Percentiles rank a stretch among this genome's conserved stretches.
phyloP scores from a whole-genome alignment of 2,888 invertebrate species.

The Andricus curvator region DNA sequence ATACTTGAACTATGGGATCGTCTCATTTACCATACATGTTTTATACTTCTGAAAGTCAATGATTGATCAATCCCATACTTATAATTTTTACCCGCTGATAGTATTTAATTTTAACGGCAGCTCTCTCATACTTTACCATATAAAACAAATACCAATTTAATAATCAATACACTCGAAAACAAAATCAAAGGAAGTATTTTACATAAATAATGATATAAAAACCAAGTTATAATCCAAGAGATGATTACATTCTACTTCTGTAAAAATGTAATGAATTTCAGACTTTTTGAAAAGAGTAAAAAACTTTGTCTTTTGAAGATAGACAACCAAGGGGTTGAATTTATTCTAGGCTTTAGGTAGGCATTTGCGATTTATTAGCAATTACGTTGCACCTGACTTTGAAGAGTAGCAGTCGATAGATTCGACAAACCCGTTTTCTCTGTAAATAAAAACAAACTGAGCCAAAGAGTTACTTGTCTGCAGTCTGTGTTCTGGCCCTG shows the following conservation, averaged over 20 bases:
- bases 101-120: background rate
- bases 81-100: too few relatives aligned
- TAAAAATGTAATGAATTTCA: background rate
- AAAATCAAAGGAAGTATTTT: too few relatives aligned
- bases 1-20: too few relatives aligned
- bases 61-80: too few relatives aligned
- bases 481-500: background rate
- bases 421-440: background rate
- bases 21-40: too few relatives aligned
- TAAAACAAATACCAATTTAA: background rate
- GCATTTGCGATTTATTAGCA: background rate
- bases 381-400: background rate
- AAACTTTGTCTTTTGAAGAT: background rate
- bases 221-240: background rate
- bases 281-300: background rate
- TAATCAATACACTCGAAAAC: background rate
- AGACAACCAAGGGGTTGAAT: background rate
- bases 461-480: conserved; percentile 8
- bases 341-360: background rate
- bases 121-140: background rate
- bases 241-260: background rate
- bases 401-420: conserved; percentile 6
- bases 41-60: too few relatives aligned
- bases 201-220: too few relatives aligned
- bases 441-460: conserved; percentile 2